These are phyloP conservation scores for Rhinatrema bivittatum DNA, from an alignment of 2,797 vertebrate genomes.

Conservation along the genomic window DNA sequence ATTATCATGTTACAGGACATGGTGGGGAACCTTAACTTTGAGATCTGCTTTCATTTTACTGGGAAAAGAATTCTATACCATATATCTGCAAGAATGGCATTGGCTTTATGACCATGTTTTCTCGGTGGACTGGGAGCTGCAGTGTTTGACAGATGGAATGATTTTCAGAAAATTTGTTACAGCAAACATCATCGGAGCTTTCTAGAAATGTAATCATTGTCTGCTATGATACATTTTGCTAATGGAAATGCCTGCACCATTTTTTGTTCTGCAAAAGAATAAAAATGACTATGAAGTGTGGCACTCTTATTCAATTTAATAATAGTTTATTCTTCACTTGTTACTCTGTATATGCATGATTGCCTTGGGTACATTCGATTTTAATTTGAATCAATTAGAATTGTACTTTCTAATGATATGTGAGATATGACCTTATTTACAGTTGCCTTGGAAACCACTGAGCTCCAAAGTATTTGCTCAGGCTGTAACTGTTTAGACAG, in stretches of 20 bases:
- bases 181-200: too few species aligned
- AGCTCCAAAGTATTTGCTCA: slow-evolving; percentile 11
- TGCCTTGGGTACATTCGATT: slow-evolving; percentile 13
- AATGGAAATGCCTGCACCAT: background rate
- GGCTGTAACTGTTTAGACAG: background rate
- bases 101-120: too few species aligned
- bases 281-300: background rate
- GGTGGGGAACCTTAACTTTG: too few species aligned
- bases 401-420: slow-evolving; percentile 14
- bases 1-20: too few species aligned
- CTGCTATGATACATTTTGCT: too few species aligned
- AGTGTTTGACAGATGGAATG: too few species aligned
- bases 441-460: slow-evolving; percentile 27
- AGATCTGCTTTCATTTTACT: too few species aligned
- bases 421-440: slow-evolving; percentile 13
- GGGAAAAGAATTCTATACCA: too few species aligned
- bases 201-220: too few species aligned
- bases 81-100: too few species aligned
- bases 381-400: slow-evolving; percentile 11
- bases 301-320: background rate
- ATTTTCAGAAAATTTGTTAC: too few species aligned
- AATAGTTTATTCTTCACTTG: background rate
- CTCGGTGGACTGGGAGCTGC: too few species aligned
- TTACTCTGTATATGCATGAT: slow-evolving; percentile 6
- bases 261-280: background rate